Evolutionary conservation across 1,140 invertebrate species (phyloP).

Genomic region (Cyclargus thomasi): DNA sequence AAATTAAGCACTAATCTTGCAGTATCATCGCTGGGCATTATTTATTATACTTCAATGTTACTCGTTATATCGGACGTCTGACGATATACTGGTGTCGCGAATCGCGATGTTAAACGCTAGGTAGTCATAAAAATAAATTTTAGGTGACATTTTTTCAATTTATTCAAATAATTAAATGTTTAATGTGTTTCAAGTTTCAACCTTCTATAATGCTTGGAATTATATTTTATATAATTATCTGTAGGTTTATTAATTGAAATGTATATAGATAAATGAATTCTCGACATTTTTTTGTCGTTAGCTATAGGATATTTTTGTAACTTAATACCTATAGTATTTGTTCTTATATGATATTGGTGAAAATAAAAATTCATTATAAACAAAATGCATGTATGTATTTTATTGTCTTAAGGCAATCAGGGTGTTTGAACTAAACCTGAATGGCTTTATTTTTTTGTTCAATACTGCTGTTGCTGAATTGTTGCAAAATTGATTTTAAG

Average conservation of each 20-base stretch:
- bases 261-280: constrained; percentile 12
- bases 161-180: constrained; percentile 11
- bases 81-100: not conserved
- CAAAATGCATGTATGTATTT: too few relatives aligned
- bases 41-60: not conserved
- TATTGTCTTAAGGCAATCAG: too few relatives aligned
- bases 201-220: not conserved
- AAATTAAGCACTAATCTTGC: not conserved
- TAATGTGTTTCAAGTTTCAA: not conserved
- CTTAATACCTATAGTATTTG: constrained; percentile 6
- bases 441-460: too few relatives aligned
- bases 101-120: not conserved
- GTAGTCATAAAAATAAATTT: constrained; percentile 13
- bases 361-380: too few relatives aligned
- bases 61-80: not conserved
- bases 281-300: constrained; percentile 5
- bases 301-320: constrained; percentile 12
- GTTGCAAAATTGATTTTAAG: too few relatives aligned
- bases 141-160: constrained; percentile 10
- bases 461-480: too few relatives aligned
- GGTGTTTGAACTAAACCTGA: too few relatives aligned
- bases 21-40: not conserved
- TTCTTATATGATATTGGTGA: not conserved
- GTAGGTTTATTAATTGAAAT: not conserved
- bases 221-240: constrained; percentile 10